A percentile compares a stretch with the other conserved stretches of the same genome.
Conservation (phyloP, 2,797 vertebrate genomes). For the Eurystomus glaucurus region DNA sequence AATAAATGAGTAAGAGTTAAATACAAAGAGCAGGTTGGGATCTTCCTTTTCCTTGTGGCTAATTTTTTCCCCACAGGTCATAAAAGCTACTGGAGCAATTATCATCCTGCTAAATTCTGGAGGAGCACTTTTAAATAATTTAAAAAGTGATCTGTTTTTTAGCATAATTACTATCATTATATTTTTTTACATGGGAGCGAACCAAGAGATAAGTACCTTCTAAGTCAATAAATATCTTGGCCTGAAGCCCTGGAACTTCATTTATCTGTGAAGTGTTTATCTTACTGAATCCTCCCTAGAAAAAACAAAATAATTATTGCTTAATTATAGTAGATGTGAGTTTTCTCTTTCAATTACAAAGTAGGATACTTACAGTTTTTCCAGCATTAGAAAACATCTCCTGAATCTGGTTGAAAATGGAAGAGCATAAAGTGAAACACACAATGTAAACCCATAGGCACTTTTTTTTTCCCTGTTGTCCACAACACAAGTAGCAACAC, state of each 20-base stretch:
- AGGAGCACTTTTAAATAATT: conserved; percentile 78
- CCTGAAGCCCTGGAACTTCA: conserved; percentile 41
- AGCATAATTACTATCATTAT: conserved; percentile 72
- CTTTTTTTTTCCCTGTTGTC: neutral
- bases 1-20: neutral
- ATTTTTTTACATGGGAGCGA: conserved; percentile 67
- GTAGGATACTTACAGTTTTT: conserved; percentile 10
- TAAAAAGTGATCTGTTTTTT: conserved; percentile 53
- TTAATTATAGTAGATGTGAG: conserved; percentile 63
- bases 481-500: neutral
- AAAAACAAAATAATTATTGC: conserved; percentile 76
- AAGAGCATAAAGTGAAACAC: neutral
- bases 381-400: neutral
- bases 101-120: conserved; percentile 44
- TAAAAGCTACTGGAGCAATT: conserved; percentile 55
- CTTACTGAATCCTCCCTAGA: conserved; percentile 35
- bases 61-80: conserved; percentile 35
- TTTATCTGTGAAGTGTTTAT: conserved; percentile 71
- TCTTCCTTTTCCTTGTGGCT: neutral
- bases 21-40: neutral
- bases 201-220: conserved; percentile 69
- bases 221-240: conserved; percentile 76
- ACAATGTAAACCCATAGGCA: neutral
- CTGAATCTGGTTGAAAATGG: neutral
- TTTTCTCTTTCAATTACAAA: conserved; percentile 65